Evolutionary conservation across 2,113 vertebrate species (phyloP), one percentile per base, ranked within the genome.

Genomic region (Ammodytes marinus): DNA sequence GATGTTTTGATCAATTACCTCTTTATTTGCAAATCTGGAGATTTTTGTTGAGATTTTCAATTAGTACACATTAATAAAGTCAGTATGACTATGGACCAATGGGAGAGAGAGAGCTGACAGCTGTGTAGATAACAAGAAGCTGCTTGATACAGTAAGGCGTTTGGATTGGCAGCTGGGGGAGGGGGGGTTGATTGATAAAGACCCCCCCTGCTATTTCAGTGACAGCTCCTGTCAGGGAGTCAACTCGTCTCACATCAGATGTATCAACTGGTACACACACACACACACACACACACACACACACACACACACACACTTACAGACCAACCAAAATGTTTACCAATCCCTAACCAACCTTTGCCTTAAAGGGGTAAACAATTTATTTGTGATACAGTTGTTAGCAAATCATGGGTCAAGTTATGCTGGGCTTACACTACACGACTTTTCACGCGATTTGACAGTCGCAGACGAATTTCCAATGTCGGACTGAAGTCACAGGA

Each of bases 111-210:
- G 76, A 71, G 63, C 61, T 80, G 96, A 95, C 96, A 96, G 95
- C 93, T 94, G 94, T 94, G 91, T 91, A 96, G 95, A 96, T 93
- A 95, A 88, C 86, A 91, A 86, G 77, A 84, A 90, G 88, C 88
- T 92, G 54, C 85, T 85, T 88, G 83, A 85, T 78, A 70, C 42
- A 79, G 90, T 71, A 50, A 87, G 61, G 52, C 40, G 59, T 69
- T 88, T 90, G 93, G 91, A 93, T 92, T 93, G 92, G 83, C 91
- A 19, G 90, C 59, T 83, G 63, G 85, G 66, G 82, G 63, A 83
- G 66, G 82, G 77, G 70, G 86, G 75, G 75, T 82, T 94, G 95
- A 97, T 96, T 95, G 95, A 96, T 98, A 96, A 94, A 94, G 88
- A 93, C 95, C 95, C 95, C 27, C 92, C 94, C 93, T 93, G 93